phyloP scores from a whole-genome alignment of 2,113 vertebrate species.

The Mystacornis crossleyi region DNA sequence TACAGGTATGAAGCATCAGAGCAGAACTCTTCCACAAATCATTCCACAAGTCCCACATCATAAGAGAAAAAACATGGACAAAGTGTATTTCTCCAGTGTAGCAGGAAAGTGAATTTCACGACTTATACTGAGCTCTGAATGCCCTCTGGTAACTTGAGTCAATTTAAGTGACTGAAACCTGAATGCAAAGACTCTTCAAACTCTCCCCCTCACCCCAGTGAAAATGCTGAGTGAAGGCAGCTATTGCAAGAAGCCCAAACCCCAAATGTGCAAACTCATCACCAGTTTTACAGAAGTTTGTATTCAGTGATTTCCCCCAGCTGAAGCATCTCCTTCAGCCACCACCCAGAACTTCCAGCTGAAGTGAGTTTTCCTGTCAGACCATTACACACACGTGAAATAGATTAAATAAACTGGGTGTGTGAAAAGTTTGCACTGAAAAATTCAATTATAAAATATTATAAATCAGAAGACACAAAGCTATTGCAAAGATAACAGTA shows the following conservation, averaged over 20 bases:
- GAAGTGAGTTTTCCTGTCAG: not conserved
- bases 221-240: not conserved
- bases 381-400: not conserved
- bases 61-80: not conserved
- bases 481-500: not conserved
- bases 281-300: not conserved
- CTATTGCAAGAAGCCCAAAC: not conserved
- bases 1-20: not conserved
- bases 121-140: not conserved
- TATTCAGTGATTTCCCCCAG: not conserved
- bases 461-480: not conserved
- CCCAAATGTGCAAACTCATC: not conserved
- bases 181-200: not conserved
- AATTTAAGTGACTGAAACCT: not conserved
- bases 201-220: not conserved
- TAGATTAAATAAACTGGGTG: not conserved
- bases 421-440: not conserved
- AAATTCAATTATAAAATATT: rapidly evolving
- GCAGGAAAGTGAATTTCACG: not conserved
- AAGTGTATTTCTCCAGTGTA: not conserved
- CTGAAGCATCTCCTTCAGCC: not conserved
- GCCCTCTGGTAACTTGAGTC: not conserved
- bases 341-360: not conserved
- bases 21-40: not conserved
- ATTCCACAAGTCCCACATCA: not conserved